phyloP scores from a whole-genome alignment of 2,797 vertebrate genomes.

The Pseudochirops corinnae region DNA sequence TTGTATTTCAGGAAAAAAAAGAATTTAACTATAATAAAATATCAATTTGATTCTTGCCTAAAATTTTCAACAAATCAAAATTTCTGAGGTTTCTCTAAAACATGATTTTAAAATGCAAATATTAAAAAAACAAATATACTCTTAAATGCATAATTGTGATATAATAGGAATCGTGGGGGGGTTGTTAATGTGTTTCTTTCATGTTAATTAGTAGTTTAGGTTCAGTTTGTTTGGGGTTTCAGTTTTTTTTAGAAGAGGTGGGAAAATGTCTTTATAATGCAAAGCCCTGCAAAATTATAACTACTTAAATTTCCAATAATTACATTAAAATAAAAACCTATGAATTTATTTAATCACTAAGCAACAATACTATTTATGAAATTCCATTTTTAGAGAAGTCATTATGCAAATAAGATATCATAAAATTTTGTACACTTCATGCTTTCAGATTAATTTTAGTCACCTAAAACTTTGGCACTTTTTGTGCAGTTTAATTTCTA shows the following conservation, averaged over 20 bases:
- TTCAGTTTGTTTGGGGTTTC: background rate
- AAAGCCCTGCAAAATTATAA: background rate
- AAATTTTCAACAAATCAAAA: background rate
- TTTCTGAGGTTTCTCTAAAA: background rate
- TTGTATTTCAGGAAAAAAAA: background rate
- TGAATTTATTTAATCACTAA: background rate
- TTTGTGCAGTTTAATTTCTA: background rate
- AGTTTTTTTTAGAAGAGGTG: background rate
- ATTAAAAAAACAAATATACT: background rate
- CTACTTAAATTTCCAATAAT: too few species aligned
- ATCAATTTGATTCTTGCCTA: background rate
- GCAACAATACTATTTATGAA: background rate
- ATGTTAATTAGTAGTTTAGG: background rate
- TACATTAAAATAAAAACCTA: too few species aligned
- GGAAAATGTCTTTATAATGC: too few species aligned
- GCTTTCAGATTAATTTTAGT: background rate
- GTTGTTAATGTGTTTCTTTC: background rate
- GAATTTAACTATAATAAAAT: background rate
- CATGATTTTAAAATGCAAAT: background rate
- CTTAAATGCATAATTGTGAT: background rate
- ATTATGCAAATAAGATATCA: background rate
- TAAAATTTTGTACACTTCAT: background rate
- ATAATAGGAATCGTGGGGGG: background rate
- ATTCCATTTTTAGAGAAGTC: background rate
- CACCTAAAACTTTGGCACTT: background rate